These are phyloP conservation scores for Campylomormyrus tamandua DNA, from an alignment of 2,113 vertebrate genomes.

Conservation along the genomic window DNA sequence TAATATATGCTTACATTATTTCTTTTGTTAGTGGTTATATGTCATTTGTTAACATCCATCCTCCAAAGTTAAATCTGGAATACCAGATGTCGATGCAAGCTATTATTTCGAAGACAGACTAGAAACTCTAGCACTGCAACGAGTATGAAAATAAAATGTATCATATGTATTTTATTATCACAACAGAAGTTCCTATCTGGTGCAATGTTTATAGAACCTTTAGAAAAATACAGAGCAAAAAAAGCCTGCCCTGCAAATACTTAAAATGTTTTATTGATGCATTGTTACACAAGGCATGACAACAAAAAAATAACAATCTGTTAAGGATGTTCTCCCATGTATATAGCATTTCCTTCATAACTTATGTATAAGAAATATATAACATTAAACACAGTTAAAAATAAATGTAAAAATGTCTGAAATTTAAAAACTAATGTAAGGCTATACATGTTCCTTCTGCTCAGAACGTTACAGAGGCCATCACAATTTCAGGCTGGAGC, in stretches of 20 bases:
- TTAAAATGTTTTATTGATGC: background rate
- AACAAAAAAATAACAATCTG: background rate
- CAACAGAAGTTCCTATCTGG: background rate
- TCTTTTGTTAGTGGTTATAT: background rate
- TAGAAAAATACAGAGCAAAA: background rate
- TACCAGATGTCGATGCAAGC: background rate
- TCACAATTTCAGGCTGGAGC: background rate
- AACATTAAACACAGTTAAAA: background rate
- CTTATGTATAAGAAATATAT: background rate
- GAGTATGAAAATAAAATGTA: background rate
- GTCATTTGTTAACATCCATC: background rate
- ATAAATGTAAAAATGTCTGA: background rate
- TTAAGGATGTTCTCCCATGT: background rate
- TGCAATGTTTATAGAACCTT: background rate
- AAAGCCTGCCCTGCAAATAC: background rate
- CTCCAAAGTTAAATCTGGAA: background rate
- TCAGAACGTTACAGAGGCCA: background rate
- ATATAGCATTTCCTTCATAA: background rate
- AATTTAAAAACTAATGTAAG: background rate
- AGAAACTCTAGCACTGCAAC: background rate
- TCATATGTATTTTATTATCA: background rate
- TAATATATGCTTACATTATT: background rate
- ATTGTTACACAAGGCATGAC: background rate
- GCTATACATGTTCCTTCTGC: background rate
- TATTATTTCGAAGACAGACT: background rate